Percentiles rank a stretch among this genome's conserved stretches.
Evolutionary conservation across 2,888 invertebrate genomes (phyloP).

Genomic region (Drosophila acutilabella): DNA sequence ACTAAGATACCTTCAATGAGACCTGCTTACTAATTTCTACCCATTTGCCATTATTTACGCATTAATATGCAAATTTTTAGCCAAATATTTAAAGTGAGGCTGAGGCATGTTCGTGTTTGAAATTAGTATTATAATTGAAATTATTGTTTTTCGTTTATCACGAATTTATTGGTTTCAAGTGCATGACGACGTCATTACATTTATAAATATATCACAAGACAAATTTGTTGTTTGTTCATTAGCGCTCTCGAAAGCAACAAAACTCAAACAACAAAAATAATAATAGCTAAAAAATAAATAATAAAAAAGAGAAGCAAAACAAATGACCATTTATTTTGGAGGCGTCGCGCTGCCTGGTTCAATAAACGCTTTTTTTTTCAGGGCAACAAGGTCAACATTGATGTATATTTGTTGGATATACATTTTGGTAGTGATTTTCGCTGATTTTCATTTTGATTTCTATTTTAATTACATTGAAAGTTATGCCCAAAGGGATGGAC

Average conservation of each 20-base stretch:
- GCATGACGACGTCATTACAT: constrained; percentile 30
- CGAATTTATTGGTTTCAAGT: constrained; percentile 33
- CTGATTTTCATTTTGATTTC: constrained; percentile 45
- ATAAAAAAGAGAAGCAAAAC: constrained; percentile 1
- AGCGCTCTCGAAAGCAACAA: constrained; percentile 28
- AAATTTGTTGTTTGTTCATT: constrained; percentile 37
- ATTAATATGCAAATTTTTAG: constrained; percentile 2
- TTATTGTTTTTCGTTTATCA: constrained; percentile 12
- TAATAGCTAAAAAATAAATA: constrained; percentile 6
- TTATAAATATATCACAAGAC: constrained; percentile 10
- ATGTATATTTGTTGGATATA: constrained; percentile 35
- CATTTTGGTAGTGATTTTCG: background rate
- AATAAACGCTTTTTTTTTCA: constrained; percentile 64
- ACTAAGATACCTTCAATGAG: background rate
- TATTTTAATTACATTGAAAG: constrained; percentile 69
- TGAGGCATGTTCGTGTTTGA: background rate
- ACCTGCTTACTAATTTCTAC: background rate
- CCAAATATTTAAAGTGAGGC: constrained; percentile 11
- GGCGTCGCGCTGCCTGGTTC: constrained; percentile 62
- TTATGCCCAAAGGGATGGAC: constrained; percentile 39
- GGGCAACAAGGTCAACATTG: constrained; percentile 68
- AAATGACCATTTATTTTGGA: constrained; percentile 13
- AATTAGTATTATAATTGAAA: background rate
- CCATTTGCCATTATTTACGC: background rate
- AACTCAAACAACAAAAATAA: constrained; percentile 13